Evolutionary conservation across 2,113 vertebrate genomes (phyloP), one percentile per base, ranked within the genome.

Genomic region (Larimichthys crocea): DNA sequence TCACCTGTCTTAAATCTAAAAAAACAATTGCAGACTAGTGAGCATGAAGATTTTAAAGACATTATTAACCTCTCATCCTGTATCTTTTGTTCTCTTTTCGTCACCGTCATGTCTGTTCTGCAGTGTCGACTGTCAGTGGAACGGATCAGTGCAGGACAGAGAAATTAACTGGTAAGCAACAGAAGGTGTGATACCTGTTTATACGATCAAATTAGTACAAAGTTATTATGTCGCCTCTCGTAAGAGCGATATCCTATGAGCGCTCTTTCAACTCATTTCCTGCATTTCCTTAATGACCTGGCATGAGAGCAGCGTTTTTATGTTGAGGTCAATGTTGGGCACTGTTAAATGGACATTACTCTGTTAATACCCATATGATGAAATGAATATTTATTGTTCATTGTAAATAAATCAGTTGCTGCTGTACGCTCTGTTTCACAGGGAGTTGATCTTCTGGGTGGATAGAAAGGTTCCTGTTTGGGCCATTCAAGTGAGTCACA

Each of bases 401-500:
- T 26, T 53, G 22, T 82, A 9, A n/a, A 19, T 40, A 24, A 40
- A 59, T 72, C 44, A 16, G 57, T 42, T 73, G n/a, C 44, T 12
- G 57, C 31, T 73, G n/a, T 68, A 7, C 55, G n/a, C 44, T 88
- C 3, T 74, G 56, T 83, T 3, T 73, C 22, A 60, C 80, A 95
- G 95, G 95, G 92, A 90, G 55, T 73, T 95, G 84, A 95, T 95
- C 87, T 95, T 95, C 84, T 95, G 98, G 98, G 98, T 99, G 88
- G 97, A 99, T 22, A 95, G 98, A 10, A 97, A 97, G 79, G 91
- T 94, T 59, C 91, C 97, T 0, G 95, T 99, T 50, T 99, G 98
- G 98, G 97, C 96, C 9, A 97, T 97, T 88, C 98, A 99, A 95
- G 98, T 99, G 91, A 95, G 96, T 80, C 80, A 67, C 16, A 53